Evolutionary conservation across 2,888 invertebrate species (phyloP).

Genomic region (Lamproptera curius): DNA sequence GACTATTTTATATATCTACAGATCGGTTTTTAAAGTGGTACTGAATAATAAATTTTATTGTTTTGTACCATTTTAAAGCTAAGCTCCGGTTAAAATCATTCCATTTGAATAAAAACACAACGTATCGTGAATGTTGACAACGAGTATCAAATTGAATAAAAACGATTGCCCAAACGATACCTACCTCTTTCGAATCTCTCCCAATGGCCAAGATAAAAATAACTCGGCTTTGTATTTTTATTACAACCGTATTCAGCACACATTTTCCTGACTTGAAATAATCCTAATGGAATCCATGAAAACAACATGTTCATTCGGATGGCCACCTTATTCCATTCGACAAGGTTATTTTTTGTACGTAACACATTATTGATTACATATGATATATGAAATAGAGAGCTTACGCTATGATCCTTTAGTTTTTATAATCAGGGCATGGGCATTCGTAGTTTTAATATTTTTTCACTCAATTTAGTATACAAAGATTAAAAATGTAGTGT

Average conservation of each 20-base stretch:
- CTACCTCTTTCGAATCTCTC: conserved; percentile 1
- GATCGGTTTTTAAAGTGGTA: too few relatives aligned
- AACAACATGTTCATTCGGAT: conserved; percentile 22
- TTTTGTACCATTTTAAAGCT: too few relatives aligned
- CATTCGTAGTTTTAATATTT: too few relatives aligned
- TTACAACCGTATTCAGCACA: conserved; percentile 31
- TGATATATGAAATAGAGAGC: neutral
- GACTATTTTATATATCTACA: too few relatives aligned
- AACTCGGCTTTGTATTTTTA: conserved; percentile 16
- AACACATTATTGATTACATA: neutral
- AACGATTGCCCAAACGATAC: neutral
- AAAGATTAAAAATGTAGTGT: too few relatives aligned
- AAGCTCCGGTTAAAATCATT: too few relatives aligned
- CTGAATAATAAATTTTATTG: too few relatives aligned
- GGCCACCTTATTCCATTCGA: conserved; percentile 21
- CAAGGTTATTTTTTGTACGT: conserved; percentile 9
- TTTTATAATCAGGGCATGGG: too few relatives aligned
- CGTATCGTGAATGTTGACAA: neutral
- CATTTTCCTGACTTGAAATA: conserved; percentile 25
- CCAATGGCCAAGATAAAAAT: conserved; percentile 9
- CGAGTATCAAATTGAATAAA: conserved; percentile 4
- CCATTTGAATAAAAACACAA: too few relatives aligned
- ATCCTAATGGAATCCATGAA: conserved; percentile 25
- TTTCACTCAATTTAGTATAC: too few relatives aligned
- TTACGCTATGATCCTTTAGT: too few relatives aligned